phyloP scores from a whole-genome alignment of 2,797 vertebrate genomes.

The Xiphorhynchus erythropygius region DNA sequence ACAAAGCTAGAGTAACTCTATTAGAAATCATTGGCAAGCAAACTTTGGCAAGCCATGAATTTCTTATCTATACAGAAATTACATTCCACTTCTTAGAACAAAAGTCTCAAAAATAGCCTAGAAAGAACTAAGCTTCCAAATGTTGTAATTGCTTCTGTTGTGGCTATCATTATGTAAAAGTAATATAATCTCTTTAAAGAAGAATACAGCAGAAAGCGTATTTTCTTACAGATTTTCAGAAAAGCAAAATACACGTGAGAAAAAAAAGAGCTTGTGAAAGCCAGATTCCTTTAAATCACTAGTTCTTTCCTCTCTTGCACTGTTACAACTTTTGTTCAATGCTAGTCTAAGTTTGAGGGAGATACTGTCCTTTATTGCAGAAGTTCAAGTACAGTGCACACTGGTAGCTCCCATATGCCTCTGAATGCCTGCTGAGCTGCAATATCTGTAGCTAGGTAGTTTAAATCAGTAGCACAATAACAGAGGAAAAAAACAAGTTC shows the following conservation, averaged over 20 bases:
- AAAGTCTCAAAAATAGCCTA: not conserved
- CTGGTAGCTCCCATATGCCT: constrained; percentile 5
- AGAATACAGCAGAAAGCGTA: not conserved
- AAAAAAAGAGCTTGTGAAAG: not conserved
- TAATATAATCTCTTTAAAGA: not conserved
- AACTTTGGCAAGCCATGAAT: not conserved
- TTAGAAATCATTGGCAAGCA: not conserved
- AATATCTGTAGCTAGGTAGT: not conserved
- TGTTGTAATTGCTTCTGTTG: not conserved
- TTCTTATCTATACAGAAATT: not conserved
- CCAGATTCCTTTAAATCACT: not conserved
- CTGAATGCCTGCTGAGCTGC: constrained; percentile 23
- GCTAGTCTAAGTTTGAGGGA: not conserved
- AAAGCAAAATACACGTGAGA: not conserved
- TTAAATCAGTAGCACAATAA: constrained; percentile 5
- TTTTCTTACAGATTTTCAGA: not conserved
- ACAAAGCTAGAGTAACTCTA: not conserved
- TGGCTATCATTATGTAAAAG: not conserved
- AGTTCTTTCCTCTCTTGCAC: not conserved
- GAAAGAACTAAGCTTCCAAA: not conserved
- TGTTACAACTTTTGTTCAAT: not conserved
- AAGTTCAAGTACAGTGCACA: not conserved
- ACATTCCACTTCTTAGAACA: not conserved
- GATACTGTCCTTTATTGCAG: not conserved
- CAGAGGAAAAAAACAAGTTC: not conserved